Conservation (phyloP, 2,113 vertebrate genomes). For the human (Homo sapiens) region GRCh38 chr15:78297001-78297500, state of each 20-base stretch:
- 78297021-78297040: not conserved
- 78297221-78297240: not conserved
- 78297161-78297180: not conserved
- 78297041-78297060: not conserved
- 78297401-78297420: not conserved
- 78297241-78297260: not conserved
- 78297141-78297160: not conserved
- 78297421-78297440: not conserved
- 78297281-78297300: not conserved
- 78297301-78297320: not conserved
- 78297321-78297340: not conserved
- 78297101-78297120: not conserved
- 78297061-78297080: not conserved
- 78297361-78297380: not conserved
- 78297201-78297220: not conserved
- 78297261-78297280: not conserved
- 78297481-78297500: not conserved
- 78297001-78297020: not conserved
- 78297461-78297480: not conserved
- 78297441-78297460: not conserved
- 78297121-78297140: not conserved
- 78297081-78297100: not conserved
- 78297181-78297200: not conserved
- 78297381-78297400: not conserved
- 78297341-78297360: not conserved